Percentiles rank a stretch among this genome's conserved stretches.
These are phyloP conservation scores for Rallus crepitans DNA, from an alignment of 2,797 vertebrate genomes.

Conservation along the genomic window DNA sequence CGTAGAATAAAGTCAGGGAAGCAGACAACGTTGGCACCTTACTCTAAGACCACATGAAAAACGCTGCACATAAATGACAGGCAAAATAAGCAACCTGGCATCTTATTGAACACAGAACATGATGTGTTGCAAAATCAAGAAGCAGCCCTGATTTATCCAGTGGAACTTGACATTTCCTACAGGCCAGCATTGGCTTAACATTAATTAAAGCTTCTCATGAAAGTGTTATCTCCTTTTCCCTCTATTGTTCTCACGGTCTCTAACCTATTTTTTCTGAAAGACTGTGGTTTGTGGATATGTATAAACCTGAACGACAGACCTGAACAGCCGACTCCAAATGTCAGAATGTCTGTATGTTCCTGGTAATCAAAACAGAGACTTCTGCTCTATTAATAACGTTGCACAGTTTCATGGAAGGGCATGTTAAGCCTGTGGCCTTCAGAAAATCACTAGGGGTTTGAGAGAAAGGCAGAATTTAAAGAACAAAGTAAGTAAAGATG, in stretches of 20 bases:
- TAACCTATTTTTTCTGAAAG: not conserved
- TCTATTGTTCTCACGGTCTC: not conserved
- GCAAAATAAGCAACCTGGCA: constrained; percentile 46
- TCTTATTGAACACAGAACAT: constrained; percentile 46
- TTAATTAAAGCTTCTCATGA: constrained; percentile 44
- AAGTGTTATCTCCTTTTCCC: not conserved
- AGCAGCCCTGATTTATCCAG: constrained; percentile 36
- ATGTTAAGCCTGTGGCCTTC: not conserved
- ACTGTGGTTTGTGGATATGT: not conserved
- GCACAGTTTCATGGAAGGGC: not conserved
- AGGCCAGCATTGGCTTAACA: constrained; percentile 26
- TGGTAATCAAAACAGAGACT: not conserved
- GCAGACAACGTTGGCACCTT: constrained; percentile 51
- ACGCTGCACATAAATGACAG: constrained; percentile 20
- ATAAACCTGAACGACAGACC: not conserved
- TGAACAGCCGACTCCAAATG: not conserved
- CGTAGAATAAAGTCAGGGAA: constrained; percentile 10
- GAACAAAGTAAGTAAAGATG: not conserved
- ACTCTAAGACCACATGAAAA: constrained; percentile 51
- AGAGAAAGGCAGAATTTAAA: not conserved
- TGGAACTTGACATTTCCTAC: constrained; percentile 50
- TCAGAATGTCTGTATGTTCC: not conserved
- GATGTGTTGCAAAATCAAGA: constrained; percentile 34
- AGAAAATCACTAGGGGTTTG: not conserved
- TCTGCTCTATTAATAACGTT: not conserved